phyloP scores from a whole-genome alignment of 2,888 invertebrate species.

The Lithophane ornitopus region DNA sequence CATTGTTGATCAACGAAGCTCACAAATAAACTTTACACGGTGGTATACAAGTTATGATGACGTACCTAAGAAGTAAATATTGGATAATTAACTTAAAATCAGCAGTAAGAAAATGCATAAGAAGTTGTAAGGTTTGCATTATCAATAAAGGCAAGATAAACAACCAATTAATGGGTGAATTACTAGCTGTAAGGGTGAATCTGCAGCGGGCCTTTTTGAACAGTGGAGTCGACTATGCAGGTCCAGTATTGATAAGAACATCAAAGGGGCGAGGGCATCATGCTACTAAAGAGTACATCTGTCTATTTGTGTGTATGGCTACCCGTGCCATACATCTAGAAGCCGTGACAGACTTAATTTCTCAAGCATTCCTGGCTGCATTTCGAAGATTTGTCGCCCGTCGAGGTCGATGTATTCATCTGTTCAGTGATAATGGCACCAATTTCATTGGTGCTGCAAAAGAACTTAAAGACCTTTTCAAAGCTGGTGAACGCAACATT shows the following conservation, averaged over 20 bases:
- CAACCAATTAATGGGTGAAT: constrained; percentile 55
- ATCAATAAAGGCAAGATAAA: constrained; percentile 1
- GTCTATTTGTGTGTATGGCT: constrained; percentile 45
- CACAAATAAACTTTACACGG: constrained; percentile 63
- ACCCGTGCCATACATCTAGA: constrained; percentile 69
- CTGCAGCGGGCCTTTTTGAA: constrained; percentile 28
- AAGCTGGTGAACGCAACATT: constrained; percentile 14
- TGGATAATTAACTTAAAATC: constrained; percentile 50
- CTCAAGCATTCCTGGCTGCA: constrained; percentile 62
- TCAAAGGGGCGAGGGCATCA: too few relatives aligned
- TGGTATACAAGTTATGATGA: constrained; percentile 57
- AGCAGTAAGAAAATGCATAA: constrained; percentile 32
- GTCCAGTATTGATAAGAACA: constrained; percentile 31
- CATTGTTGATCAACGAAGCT: constrained; percentile 57
- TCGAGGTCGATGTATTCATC: constrained; percentile 49
- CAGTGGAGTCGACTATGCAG: constrained; percentile 57
- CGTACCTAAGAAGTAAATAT: constrained; percentile 49
- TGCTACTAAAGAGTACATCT: too few relatives aligned
- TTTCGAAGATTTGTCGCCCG: constrained; percentile 55
- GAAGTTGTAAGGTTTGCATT: constrained; percentile 52
- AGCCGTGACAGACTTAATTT: constrained; percentile 63
- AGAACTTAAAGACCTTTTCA: constrained; percentile 37
- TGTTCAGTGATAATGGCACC: constrained; percentile 61
- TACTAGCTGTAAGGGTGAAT: constrained; percentile 44
- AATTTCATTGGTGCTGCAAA: constrained; percentile 55